Evolutionary conservation across 2,113 vertebrate species (phyloP), one percentile per base, ranked within the genome.

Genomic region (Melanocharis versteri): DNA sequence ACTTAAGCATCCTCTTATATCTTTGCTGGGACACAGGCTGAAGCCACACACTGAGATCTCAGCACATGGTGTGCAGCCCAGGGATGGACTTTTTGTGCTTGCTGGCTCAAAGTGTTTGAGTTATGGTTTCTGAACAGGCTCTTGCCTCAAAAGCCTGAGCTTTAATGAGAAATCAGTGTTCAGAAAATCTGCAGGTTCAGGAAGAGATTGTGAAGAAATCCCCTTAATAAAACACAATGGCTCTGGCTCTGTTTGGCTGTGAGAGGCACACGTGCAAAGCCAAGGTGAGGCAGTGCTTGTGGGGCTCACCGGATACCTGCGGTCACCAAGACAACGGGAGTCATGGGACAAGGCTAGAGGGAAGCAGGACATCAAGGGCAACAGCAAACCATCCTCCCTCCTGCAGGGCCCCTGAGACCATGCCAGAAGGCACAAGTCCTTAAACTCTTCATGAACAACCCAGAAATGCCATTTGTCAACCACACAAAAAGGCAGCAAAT

Each of bases 371-470:
- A 69, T 22, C 1, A 14, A 78, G 35, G 17, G 24, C 28, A 83
- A 57, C 21, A 83, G 31, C 17, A 78, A 54, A 77, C 8, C n/a
- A 48, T 37, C 20, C 31, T 57, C 12, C 17, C 7, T 72, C 18
- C 30, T 2, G 62, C 22, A 72, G 31, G 13, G n/a, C 42, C 21
- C 42, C 30, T 51, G 27, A 57, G 62, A 40, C 11, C 5, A 2
- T 33, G 22, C 17, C 30, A 87, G 47, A 42, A 87, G 23, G 30
- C 7, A 35, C 11, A 33, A 81, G 45, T 28, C 53, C 73, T 87
- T 56, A 87, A 82, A 76, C 11, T 30, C 0, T 0, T 20, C 3
- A 0, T 39, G 48, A 78, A 44, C 22, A 37, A 89, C 26, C 3
- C 42, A 45, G 18, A 81, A 79, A 90, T 31, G 40, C 23, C 26